phyloP scores from a whole-genome alignment of 2,888 invertebrate genomes.

The Plagodis dolabraria region DNA sequence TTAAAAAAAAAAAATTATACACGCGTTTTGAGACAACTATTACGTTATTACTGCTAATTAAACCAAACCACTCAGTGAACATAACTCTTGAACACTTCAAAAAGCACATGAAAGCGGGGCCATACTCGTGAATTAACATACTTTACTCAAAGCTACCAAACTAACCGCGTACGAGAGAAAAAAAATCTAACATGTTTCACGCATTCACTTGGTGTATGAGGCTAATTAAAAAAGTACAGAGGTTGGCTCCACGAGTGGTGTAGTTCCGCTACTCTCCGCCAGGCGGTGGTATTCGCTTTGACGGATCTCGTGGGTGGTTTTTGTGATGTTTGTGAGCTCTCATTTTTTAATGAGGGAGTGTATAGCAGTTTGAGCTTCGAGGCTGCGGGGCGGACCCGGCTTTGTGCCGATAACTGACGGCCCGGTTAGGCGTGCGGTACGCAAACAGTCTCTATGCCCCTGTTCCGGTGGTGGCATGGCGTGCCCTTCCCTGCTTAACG shows the following conservation, averaged over 20 bases:
- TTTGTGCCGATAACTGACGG: slow-evolving; percentile 59
- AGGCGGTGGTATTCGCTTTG: slow-evolving; percentile 79
- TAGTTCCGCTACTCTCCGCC: slow-evolving; percentile 81
- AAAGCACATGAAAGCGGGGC: slow-evolving; percentile 61
- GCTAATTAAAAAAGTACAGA: slow-evolving; percentile 84
- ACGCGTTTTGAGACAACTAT: slow-evolving; percentile 10
- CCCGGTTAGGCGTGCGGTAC: slow-evolving; percentile 49
- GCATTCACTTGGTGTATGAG: slow-evolving; percentile 78
- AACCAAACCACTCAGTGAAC: slow-evolving; percentile 43
- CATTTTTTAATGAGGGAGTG: slow-evolving; percentile 83
- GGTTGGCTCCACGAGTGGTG: slow-evolving; percentile 77
- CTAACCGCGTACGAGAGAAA: slow-evolving; percentile 74
- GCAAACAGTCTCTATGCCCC: slow-evolving; percentile 52
- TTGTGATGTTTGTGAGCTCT: slow-evolving; percentile 68
- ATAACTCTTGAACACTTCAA: slow-evolving; percentile 61
- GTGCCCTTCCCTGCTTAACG: slow-evolving; percentile 36
- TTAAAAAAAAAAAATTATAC: too few relatives aligned
- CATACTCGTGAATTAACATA: slow-evolving; percentile 79
- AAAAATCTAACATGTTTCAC: slow-evolving; percentile 77
- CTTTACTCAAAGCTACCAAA: slow-evolving; percentile 80
- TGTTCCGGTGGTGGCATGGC: slow-evolving; percentile 34
- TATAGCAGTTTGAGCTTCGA: slow-evolving; percentile 64
- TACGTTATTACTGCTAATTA: slow-evolving; percentile 28
- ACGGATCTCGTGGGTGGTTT: slow-evolving; percentile 61
- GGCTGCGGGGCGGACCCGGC: slow-evolving; percentile 60